phyloP scores from a whole-genome alignment of 2,888 invertebrate species.

The Heterodera filipjevi region DNA sequence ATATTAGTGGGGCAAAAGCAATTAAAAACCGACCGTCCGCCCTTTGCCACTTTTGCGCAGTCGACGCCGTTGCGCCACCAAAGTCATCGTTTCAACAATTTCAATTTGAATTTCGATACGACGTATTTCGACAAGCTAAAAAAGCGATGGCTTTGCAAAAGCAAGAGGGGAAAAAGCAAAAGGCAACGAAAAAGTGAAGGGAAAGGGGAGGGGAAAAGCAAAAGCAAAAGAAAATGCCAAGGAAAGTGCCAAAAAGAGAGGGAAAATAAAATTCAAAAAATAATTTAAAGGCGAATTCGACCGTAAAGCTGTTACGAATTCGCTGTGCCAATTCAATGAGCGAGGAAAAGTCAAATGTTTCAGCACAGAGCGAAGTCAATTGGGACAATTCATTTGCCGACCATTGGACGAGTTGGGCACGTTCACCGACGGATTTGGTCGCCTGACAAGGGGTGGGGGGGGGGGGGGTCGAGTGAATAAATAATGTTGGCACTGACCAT shows the following conservation, averaged over 20 bases:
- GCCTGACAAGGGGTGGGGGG: no score
- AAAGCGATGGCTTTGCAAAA: background rate
- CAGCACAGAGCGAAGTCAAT: background rate
- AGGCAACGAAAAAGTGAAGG: background rate
- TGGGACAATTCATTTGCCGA: background rate
- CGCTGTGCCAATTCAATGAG: background rate
- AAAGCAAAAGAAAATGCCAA: background rate
- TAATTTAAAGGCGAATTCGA: background rate
- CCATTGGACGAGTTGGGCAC: conserved; percentile 35
- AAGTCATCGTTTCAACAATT: conserved; percentile 35
- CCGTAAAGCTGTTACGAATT: background rate
- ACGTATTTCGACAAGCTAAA: conserved; percentile 42
- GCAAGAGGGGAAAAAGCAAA: background rate
- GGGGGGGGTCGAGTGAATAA: no score
- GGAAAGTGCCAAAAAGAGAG: background rate
- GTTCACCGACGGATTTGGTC: conserved; percentile 24
- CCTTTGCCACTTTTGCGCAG: background rate
- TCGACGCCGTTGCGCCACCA: conserved; percentile 21
- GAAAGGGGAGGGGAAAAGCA: background rate
- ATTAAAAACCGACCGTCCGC: background rate
- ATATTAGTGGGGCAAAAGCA: background rate
- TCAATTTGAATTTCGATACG: conserved; percentile 36
- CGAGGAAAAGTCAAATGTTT: conserved; percentile 7
- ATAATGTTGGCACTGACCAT: conserved; percentile 22
- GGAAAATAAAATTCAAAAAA: background rate